A percentile compares a stretch with the other conserved stretches of the same genome.
Conservation (phyloP, 1,140 invertebrate genomes). For the Aricia agestis region DNA sequence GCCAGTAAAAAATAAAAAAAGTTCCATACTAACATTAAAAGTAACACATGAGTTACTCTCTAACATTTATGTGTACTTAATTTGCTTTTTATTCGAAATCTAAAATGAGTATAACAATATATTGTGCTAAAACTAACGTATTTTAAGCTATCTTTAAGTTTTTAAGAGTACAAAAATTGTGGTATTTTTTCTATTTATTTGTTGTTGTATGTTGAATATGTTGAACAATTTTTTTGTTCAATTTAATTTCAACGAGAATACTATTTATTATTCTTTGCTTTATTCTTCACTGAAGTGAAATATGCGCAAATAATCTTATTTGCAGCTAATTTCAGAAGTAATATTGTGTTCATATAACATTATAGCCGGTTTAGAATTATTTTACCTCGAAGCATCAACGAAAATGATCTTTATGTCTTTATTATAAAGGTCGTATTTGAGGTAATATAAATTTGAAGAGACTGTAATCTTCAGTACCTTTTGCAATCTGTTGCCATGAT, state of each 20-base stretch:
- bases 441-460: too few species aligned
- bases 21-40: neutral
- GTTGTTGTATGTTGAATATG: neutral
- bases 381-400: too few species aligned
- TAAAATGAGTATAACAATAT: constrained; percentile 5
- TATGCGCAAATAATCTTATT: too few species aligned
- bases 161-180: constrained; percentile 3
- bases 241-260: too few species aligned
- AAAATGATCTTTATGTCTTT: too few species aligned
- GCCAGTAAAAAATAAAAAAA: neutral
- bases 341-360: too few species aligned
- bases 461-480: neutral
- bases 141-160: constrained; percentile 6
- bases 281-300: too few species aligned
- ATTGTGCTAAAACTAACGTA: neutral
- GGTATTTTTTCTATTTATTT: constrained; percentile 4
- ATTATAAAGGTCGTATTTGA: too few species aligned
- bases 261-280: too few species aligned
- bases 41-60: neutral
- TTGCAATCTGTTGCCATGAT: neutral
- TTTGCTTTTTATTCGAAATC: neutral
- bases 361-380: too few species aligned
- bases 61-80: constrained; percentile 8
- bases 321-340: too few species aligned
- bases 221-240: neutral